These are phyloP conservation scores for Drosophila pseudotalamancana DNA, from an alignment of 2,888 invertebrate genomes.

Conservation along the genomic window DNA sequence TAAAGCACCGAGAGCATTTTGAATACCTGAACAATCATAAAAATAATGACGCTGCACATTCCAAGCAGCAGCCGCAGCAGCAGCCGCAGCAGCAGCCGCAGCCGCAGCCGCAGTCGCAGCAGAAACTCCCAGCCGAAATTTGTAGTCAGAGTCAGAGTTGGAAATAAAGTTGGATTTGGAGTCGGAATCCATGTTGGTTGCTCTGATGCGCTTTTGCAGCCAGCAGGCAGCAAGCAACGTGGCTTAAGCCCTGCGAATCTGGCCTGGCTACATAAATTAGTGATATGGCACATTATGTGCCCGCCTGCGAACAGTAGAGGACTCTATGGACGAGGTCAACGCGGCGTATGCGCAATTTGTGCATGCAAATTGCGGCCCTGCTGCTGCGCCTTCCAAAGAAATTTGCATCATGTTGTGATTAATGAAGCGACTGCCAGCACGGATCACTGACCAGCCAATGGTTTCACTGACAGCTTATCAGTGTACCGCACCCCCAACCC, in stretches of 20 bases:
- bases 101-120: slow-evolving; percentile 34
- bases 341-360: slow-evolving; percentile 75
- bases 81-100: slow-evolving; percentile 39
- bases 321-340: slow-evolving; percentile 56
- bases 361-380: slow-evolving; percentile 45
- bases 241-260: slow-evolving; percentile 10
- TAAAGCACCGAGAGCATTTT: slow-evolving; percentile 72
- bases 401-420: slow-evolving; percentile 76
- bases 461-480: slow-evolving; percentile 72
- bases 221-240: slow-evolving; percentile 67
- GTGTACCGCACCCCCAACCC: slow-evolving; percentile 9
- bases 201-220: slow-evolving; percentile 44
- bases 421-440: slow-evolving; percentile 67
- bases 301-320: slow-evolving; percentile 3
- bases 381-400: slow-evolving; percentile 58
- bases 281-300: slow-evolving; percentile 74
- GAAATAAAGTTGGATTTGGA: slow-evolving; percentile 5
- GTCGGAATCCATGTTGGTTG: slow-evolving; percentile 7
- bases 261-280: slow-evolving; percentile 67
- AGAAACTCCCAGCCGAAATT: slow-evolving; percentile 14
- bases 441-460: slow-evolving; percentile 56
- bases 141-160: slow-evolving; percentile 11
- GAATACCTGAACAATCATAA: slow-evolving; percentile 81
- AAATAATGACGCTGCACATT: slow-evolving; percentile 84
- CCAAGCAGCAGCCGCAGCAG: slow-evolving; percentile 57